These are phyloP conservation scores for Eubasilissa splendida DNA, from an alignment of 2,888 invertebrate genomes.

Conservation along the genomic window DNA sequence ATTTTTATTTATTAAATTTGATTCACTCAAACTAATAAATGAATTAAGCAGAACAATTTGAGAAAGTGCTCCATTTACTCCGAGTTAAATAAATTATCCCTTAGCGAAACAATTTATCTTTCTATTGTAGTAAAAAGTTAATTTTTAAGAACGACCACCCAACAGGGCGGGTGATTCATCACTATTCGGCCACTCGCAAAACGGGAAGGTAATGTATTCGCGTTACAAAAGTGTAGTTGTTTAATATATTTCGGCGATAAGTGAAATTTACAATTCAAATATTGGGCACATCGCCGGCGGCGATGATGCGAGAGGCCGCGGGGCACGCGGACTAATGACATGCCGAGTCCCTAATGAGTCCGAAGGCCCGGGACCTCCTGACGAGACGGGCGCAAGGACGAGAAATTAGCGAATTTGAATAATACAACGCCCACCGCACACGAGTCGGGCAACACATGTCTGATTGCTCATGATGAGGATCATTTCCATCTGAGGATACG, in stretches of 20 bases:
- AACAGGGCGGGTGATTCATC: background rate
- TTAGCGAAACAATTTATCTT: no score
- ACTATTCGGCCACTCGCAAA: background rate
- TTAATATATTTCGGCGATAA: conserved; percentile 16
- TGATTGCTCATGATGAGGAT: conserved; percentile 4
- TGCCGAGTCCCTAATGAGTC: conserved; percentile 14
- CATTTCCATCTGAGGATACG: conserved; percentile 17
- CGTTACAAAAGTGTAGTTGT: background rate
- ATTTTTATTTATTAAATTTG: no score
- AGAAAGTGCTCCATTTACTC: no score
- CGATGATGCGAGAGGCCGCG: conserved; percentile 12
- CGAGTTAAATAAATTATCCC: no score
- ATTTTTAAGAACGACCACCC: no score
- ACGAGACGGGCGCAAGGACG: conserved; percentile 26
- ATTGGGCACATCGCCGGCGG: background rate
- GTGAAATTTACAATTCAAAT: conserved; percentile 35
- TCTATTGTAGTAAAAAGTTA: no score
- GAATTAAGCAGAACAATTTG: no score
- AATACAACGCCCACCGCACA: conserved; percentile 21
- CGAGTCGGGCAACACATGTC: background rate
- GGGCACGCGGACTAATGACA: background rate
- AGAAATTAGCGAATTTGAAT: conserved; percentile 30
- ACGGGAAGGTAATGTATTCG: conserved; percentile 2
- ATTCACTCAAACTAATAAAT: no score
- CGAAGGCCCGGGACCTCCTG: conserved; percentile 21